These are phyloP conservation scores for Eretmochelys imbricata DNA, from an alignment of 2,113 vertebrate genomes.

Conservation along the genomic window DNA sequence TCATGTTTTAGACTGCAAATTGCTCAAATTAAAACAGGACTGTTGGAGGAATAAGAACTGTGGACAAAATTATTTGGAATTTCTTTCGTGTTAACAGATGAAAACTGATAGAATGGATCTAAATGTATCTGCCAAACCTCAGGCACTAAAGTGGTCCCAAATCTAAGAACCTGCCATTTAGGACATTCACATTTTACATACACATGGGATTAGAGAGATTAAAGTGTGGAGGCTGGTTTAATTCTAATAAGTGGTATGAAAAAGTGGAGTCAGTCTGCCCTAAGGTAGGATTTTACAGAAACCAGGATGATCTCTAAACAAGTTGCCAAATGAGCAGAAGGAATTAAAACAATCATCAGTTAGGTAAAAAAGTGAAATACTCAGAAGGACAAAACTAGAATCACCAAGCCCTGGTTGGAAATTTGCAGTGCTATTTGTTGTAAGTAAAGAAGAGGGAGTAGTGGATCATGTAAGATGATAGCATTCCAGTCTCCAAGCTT, in stretches of 20 bases:
- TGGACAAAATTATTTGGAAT: background rate
- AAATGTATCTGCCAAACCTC: background rate
- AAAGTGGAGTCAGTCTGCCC: background rate
- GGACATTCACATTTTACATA: background rate
- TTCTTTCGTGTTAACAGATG: background rate
- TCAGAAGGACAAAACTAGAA: background rate
- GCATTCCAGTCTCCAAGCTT: background rate
- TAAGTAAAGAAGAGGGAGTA: background rate
- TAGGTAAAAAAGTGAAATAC: background rate
- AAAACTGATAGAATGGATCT: background rate
- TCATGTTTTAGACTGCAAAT: conserved; percentile 6
- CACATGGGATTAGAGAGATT: background rate
- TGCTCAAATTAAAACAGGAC: background rate
- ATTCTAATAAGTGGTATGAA: background rate
- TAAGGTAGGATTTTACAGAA: background rate
- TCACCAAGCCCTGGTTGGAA: background rate
- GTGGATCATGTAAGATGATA: background rate
- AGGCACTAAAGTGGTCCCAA: background rate
- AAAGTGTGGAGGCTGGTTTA: background rate
- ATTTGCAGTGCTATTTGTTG: background rate
- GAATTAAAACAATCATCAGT: background rate
- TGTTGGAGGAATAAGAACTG: background rate
- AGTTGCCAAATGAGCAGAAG: accelerated
- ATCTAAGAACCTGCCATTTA: background rate
- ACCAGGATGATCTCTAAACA: background rate